Base-by-base conservation (phyloP, 2,888 invertebrate species). In the Colletes collaris region DNA sequence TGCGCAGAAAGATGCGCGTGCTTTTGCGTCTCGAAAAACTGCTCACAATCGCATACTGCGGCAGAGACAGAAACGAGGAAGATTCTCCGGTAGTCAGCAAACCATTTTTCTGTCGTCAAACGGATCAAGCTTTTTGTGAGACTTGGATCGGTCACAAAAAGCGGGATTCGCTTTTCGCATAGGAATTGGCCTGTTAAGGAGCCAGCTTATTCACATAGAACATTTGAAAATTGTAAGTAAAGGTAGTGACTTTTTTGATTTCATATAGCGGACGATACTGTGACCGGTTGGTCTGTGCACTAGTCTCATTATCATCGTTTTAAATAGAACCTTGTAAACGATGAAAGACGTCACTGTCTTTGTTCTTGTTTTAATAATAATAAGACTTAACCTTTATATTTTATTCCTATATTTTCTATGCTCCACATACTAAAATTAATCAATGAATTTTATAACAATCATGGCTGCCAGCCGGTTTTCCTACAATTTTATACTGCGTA, bases 101-200 rank as follows among this genome's bases (percentile, higher is more conserved):
- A 91, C 91, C 91, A 91, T 88, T 91, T 92, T 92, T 92, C 93
- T 92, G 92, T 93, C 93, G 92, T 92, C 89, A 93, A 93, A 93
- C 92, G 92, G 91, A 92, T 93, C 93, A 91, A 91, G 92, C 93
- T 92, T 93, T 93, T 92, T 92, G 92, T 93, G 93, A 93, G 90
- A 92, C 86, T 92, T 91, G 92, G 92, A 92, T 92, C 92, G 90
- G 86, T 93, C 93, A 92, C 93, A 93, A 92, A 93, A 92, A 92
- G 93, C 93, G 90, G 92, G 93, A 92, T 93, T 93, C 93, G 92
- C 92, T 93, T 93, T 93, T 93, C 93, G 93, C 88, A 90, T 91
- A 92, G 92, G 91, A 93, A 92, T 91, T 91, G 90, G 92, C 90
- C 82, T 86, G 87, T 85, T 67, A 81, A 80, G 83, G 84, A 87